Percentiles rank a stretch among this genome's conserved stretches.
Conservation (phyloP, 2,113 vertebrate species). For the Megaceryle torquata region DNA sequence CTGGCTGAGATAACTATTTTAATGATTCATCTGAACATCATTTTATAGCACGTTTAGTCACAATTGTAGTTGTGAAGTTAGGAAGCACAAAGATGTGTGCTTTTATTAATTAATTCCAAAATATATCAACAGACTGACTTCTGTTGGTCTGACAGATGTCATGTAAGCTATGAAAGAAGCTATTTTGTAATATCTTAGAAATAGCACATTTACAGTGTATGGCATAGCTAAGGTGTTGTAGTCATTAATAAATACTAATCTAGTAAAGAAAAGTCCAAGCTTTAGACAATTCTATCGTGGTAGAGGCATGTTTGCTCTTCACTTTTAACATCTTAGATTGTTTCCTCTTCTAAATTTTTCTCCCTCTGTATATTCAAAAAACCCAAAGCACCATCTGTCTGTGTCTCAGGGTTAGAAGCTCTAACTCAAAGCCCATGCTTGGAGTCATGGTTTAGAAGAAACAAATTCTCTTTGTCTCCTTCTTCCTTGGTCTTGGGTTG, state of each 20-base stretch:
- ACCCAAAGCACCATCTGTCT: fast-evolving
- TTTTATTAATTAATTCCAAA: background rate
- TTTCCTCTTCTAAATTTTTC: background rate
- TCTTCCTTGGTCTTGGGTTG: background rate
- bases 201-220: background rate
- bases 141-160: background rate
- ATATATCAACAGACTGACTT: background rate
- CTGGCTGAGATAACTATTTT: background rate
- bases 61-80: background rate
- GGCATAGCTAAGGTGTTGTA: background rate
- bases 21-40: background rate
- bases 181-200: background rate
- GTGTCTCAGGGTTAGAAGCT: background rate
- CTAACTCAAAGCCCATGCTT: background rate
- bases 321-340: background rate
- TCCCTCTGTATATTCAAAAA: background rate
- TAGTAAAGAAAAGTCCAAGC: background rate
- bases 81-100: background rate
- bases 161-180: background rate
- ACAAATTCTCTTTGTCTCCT: background rate
- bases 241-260: background rate
- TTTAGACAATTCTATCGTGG: background rate
- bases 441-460: background rate
- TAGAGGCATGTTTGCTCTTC: background rate
- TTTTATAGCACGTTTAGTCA: background rate